Evolutionary conservation across 2,888 invertebrate genomes (phyloP).

Genomic region (Ceramica pisi): DNA sequence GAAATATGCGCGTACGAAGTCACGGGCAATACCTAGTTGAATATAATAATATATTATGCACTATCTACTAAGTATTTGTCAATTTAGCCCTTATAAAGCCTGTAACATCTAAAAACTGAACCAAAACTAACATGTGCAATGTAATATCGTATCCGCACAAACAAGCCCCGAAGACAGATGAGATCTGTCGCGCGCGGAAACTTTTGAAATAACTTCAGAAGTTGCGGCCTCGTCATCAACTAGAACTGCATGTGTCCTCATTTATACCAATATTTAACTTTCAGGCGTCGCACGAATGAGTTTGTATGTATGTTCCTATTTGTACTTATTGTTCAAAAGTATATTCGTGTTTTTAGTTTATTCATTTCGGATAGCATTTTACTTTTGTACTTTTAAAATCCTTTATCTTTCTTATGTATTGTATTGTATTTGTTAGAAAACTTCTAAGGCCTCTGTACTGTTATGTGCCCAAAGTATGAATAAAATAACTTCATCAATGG

Average conservation of each 20-base stretch:
- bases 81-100: neutral
- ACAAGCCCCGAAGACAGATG: constrained; percentile 25
- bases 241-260: constrained; percentile 31
- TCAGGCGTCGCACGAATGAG: neutral
- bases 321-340: too few relatives aligned
- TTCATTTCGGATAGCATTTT: too few relatives aligned
- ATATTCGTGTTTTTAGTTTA: neutral
- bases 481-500: too few relatives aligned
- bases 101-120: neutral
- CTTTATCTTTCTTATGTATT: too few relatives aligned
- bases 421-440: too few relatives aligned
- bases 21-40: too few relatives aligned
- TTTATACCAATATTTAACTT: constrained; percentile 33
- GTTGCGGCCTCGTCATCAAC: constrained; percentile 41
- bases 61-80: neutral
- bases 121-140: neutral
- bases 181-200: constrained; percentile 19
- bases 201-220: constrained; percentile 42
- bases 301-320: neutral
- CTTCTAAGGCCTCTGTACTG: too few relatives aligned
- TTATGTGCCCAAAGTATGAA: too few relatives aligned
- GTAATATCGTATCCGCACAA: constrained; percentile 24
- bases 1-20: too few relatives aligned
- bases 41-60: too few relatives aligned
- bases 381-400: too few relatives aligned